phyloP scores from a whole-genome alignment of 2,888 invertebrate genomes.

The Acrobasis suavella region DNA sequence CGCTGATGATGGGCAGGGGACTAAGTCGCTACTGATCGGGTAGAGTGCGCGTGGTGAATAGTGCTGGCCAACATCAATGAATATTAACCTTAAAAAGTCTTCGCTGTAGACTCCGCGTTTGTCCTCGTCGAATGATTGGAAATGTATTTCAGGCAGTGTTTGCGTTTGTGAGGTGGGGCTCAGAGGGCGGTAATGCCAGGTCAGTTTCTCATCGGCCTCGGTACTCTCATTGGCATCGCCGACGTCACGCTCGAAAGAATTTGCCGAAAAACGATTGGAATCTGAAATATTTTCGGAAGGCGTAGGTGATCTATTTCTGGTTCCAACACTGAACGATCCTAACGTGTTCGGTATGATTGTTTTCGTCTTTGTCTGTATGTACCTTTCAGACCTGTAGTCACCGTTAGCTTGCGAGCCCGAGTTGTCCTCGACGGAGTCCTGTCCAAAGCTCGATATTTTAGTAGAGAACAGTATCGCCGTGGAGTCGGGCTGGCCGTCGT shows the following conservation, averaged over 20 bases:
- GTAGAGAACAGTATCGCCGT: conserved; percentile 76
- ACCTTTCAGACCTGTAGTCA: conserved; percentile 70
- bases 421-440: conserved; percentile 69
- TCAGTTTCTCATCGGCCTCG: conserved; percentile 62
- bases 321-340: conserved; percentile 69
- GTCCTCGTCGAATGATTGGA: conserved; percentile 80
- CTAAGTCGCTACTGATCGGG: conserved; percentile 57
- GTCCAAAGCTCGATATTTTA: conserved; percentile 79
- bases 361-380: conserved; percentile 72
- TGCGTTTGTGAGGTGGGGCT: conserved; percentile 58
- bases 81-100: conserved; percentile 80
- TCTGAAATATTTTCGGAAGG: conserved; percentile 69
- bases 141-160: conserved; percentile 71
- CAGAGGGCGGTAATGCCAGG: conserved; percentile 74
- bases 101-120: conserved; percentile 68
- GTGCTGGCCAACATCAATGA: conserved; percentile 51
- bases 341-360: conserved; percentile 67
- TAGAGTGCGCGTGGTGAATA: conserved; percentile 36
- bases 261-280: conserved; percentile 46
- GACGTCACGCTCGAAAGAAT: conserved; percentile 58
- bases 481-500: conserved; percentile 64
- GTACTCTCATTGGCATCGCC: conserved; percentile 45
- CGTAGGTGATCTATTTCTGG: conserved; percentile 71
- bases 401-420: conserved; percentile 57
- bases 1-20: conserved; percentile 43